phyloP scores from a whole-genome alignment of 2,797 vertebrate genomes.

The Streptopelia turtur region DNA sequence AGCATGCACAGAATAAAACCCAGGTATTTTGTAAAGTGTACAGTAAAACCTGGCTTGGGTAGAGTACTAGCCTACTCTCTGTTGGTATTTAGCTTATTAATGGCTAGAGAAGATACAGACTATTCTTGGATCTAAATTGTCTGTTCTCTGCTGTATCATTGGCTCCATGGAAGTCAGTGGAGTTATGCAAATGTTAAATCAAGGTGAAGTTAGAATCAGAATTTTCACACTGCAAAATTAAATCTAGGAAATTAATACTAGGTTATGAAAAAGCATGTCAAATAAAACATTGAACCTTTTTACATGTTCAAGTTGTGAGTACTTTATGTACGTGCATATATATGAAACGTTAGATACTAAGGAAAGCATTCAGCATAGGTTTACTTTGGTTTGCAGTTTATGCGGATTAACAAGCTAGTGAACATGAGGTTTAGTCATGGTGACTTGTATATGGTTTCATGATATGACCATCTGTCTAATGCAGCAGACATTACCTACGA shows the following conservation, averaged over 20 bases:
- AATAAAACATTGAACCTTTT: not conserved
- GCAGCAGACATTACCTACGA: conserved; percentile 20
- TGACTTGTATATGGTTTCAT: conserved; percentile 44
- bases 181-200: not conserved
- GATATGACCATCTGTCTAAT: not conserved
- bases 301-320: not conserved
- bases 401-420: not conserved
- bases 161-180: not conserved
- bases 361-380: not conserved
- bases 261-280: not conserved
- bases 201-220: not conserved
- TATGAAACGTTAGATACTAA: not conserved
- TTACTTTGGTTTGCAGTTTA: conserved; percentile 29
- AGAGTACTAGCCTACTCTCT: not conserved
- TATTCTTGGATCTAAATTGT: not conserved
- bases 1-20: not conserved
- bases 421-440: conserved; percentile 14
- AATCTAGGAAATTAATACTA: not conserved
- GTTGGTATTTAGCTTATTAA: not conserved
- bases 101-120: not conserved
- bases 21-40: not conserved
- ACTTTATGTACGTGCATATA: not conserved
- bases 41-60: not conserved
- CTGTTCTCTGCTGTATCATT: not conserved
- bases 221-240: not conserved